A percentile compares a stretch with the other conserved stretches of the same genome.
Evolutionary conservation across 2,888 invertebrate species (phyloP).

Genomic region (Drosophila fulvimacula): DNA sequence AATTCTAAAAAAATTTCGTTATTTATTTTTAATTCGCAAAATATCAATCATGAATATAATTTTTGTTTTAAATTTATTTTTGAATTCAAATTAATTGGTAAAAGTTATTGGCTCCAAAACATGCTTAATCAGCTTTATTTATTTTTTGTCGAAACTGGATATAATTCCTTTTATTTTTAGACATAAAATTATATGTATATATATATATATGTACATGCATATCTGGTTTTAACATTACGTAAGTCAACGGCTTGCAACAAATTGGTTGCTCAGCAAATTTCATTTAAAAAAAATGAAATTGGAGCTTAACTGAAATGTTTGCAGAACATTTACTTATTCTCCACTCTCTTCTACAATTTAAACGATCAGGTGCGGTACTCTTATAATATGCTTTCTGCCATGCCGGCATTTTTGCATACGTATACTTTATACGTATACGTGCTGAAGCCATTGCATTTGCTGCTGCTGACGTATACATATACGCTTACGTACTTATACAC

Average conservation of each 20-base stretch:
- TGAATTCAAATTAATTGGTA: no score
- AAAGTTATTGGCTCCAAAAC: neutral
- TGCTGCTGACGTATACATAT: neutral
- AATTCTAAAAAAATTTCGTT: no score
- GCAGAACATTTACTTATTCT: constrained; percentile 1
- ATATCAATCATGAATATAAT: no score
- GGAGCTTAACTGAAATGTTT: neutral
- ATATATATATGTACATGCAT: neutral
- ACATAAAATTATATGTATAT: neutral
- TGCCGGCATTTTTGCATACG: constrained; percentile 7
- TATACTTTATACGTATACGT: neutral
- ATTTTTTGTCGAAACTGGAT: neutral
- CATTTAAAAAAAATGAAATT: neutral
- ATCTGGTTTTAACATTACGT: constrained; percentile 5
- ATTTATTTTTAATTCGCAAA: no score
- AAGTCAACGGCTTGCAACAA: neutral
- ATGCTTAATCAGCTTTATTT: neutral
- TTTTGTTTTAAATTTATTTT: neutral
- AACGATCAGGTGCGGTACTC: neutral
- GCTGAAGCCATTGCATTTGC: neutral
- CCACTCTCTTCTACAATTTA: neutral
- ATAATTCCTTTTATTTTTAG: constrained; percentile 3
- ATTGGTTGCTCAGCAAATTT: neutral
- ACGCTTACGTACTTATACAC: neutral
- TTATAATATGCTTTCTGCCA: neutral